Evolutionary conservation across 2,113 vertebrate genomes (phyloP).

Genomic region (Rafetus swinhoei): DNA sequence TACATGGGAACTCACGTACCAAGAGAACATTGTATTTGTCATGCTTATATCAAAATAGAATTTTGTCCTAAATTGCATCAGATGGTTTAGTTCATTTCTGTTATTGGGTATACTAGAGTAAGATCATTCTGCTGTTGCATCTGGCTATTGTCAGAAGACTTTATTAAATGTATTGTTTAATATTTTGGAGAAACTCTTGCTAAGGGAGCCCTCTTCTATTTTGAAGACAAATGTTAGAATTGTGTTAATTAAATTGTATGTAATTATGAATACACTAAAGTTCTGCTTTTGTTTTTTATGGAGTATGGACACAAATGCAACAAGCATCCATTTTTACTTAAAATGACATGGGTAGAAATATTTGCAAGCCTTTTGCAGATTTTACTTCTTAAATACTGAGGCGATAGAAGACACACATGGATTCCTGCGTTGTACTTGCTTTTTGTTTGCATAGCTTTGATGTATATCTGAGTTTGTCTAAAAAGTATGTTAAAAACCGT

Average conservation of each 20-base stretch:
- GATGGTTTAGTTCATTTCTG: background rate
- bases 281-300: background rate
- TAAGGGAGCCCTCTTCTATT: background rate
- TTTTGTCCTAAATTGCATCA: background rate
- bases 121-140: background rate
- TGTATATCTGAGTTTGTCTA: background rate
- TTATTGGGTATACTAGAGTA: background rate
- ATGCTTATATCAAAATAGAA: background rate
- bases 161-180: background rate
- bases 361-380: background rate
- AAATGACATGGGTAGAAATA: background rate
- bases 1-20: background rate
- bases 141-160: background rate
- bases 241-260: background rate
- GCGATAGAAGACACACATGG: background rate
- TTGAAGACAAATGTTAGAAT: background rate
- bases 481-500: fast-evolving
- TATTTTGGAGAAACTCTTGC: background rate
- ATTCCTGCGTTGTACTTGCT: background rate
- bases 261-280: background rate
- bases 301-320: background rate
- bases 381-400: background rate
- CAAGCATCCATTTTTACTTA: background rate
- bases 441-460: background rate
- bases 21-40: background rate